Percentiles rank a stretch among this genome's conserved stretches.
phyloP scores from a whole-genome alignment of 2,797 vertebrate species.

The Natrix natrix region DNA sequence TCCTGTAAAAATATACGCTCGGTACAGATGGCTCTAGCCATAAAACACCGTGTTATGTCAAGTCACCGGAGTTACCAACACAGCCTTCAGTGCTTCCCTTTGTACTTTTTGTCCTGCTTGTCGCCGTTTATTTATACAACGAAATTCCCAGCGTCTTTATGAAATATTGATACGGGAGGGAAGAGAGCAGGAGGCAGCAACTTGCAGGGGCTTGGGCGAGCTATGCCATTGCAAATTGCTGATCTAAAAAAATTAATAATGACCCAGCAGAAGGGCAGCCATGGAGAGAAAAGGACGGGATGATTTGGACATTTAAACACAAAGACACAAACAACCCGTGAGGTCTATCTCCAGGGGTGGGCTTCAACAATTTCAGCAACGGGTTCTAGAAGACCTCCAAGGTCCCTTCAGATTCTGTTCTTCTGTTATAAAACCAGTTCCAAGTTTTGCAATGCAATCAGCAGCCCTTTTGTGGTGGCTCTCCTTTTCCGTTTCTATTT shows the following conservation, averaged over 20 bases:
- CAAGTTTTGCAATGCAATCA: not conserved
- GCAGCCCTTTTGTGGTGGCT: not conserved
- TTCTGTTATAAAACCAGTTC: not conserved
- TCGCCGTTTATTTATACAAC: not conserved
- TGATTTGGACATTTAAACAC: not conserved
- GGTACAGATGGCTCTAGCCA: conserved; percentile 30
- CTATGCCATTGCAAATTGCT: not conserved
- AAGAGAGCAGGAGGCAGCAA: not conserved
- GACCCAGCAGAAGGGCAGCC: not conserved
- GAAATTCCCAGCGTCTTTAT: not conserved
- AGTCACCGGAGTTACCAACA: not conserved
- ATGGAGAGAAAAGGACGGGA: not conserved
- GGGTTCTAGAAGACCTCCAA: not conserved
- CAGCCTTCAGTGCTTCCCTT: not conserved
- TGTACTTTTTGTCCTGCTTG: not conserved
- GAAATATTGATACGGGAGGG: not conserved
- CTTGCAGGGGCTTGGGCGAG: not conserved
- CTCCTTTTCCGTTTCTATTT: not conserved
- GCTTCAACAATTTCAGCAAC: too few relatives aligned
- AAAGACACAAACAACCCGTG: not conserved
- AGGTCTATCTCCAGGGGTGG: not conserved
- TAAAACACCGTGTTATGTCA: conserved; percentile 26
- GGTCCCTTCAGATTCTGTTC: not conserved
- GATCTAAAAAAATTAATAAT: not conserved
- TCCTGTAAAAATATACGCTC: not conserved